phyloP scores from a whole-genome alignment of 2,113 vertebrate species.

The Tetraodon nigroviridis region DNA sequence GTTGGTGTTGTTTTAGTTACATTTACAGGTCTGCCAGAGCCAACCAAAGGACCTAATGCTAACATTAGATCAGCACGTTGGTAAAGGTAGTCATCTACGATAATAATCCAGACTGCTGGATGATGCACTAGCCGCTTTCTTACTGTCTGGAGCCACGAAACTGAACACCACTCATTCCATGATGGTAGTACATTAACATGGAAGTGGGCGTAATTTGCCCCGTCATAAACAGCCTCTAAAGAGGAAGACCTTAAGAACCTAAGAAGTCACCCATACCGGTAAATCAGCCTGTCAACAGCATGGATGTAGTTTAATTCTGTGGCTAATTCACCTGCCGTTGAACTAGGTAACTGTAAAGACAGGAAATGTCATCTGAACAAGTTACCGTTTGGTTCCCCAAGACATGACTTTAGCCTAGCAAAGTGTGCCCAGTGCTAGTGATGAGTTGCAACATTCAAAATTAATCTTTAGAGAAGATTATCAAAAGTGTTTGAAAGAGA shows the following conservation, averaged over 20 bases:
- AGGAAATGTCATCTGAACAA: conserved; percentile 22
- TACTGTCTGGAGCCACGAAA: conserved; percentile 1
- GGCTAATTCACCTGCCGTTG: conserved; percentile 22
- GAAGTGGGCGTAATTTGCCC: background rate
- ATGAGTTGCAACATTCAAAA: conserved; percentile 66
- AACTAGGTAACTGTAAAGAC: background rate
- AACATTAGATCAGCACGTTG: conserved; percentile 36
- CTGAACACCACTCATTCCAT: background rate
- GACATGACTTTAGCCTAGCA: background rate
- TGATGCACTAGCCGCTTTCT: background rate
- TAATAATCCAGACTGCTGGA: background rate
- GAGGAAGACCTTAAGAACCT: too few relatives aligned
- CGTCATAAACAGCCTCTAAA: background rate
- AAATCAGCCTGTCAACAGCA: too few relatives aligned
- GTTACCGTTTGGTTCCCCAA: conserved; percentile 15
- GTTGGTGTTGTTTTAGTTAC: conserved; percentile 42
- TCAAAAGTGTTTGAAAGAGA: conserved; percentile 69
- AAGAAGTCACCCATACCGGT: too few relatives aligned
- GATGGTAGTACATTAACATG: conserved; percentile 25
- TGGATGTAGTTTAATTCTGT: background rate
- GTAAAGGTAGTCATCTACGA: conserved; percentile 6
- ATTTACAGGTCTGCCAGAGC: conserved; percentile 34
- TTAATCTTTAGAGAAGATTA: conserved; percentile 71
- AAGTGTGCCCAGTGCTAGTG: conserved; percentile 38
- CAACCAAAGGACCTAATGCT: conserved; percentile 40